Base-by-base conservation (phyloP, 2,797 vertebrate species). In the Acanthurus leucopareius region DNA sequence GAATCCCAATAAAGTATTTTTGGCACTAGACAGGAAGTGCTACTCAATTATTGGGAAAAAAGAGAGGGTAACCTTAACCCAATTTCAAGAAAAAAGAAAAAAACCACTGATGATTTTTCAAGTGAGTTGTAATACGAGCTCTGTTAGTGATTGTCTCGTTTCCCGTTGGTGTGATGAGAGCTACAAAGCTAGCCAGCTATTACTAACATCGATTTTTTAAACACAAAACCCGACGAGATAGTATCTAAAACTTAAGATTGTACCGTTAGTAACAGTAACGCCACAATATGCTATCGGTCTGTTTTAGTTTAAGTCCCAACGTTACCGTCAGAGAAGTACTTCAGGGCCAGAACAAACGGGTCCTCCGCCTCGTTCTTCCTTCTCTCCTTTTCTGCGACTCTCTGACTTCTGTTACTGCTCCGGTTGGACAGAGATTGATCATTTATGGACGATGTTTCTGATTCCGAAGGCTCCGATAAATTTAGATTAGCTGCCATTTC, bases 291-390 rank as follows among this genome's bases (percentile, higher is more conserved):
- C 15, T 48, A 15, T 4, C 7, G 15, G 11, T 13, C 19, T 5
- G n/a, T 3, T 3, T 16, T 3, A 44, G 10, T 17, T 16, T 20
- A 1, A 2, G 16, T 40, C 82, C 32, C 32, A 32, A 32, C 32
- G 32, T 9, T 82, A 96, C 96, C 94, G 42, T 88, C 85, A 35
- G 86, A 79, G 62, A 96, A 94, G 76, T 94, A 96, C 48, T 88
- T 92, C 35, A 96, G 59, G 59, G 94, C 92, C 35, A 75, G 17
- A 60, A 82, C 69, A 53, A 95, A 83, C 3, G 94, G 92, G 2
- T 93, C 91, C 65, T 87, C 88, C 68, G 77, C 91, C 86, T 93
- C 88, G 9, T 75, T 92, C 75, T 91, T 95, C 70, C 79, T 92
- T 35, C 79, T 92, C 52, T 86, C 82, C 47, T 87, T 92, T 15